Conservation (phyloP, 2,888 invertebrate genomes). For the Tetranychus truncatus region DNA sequence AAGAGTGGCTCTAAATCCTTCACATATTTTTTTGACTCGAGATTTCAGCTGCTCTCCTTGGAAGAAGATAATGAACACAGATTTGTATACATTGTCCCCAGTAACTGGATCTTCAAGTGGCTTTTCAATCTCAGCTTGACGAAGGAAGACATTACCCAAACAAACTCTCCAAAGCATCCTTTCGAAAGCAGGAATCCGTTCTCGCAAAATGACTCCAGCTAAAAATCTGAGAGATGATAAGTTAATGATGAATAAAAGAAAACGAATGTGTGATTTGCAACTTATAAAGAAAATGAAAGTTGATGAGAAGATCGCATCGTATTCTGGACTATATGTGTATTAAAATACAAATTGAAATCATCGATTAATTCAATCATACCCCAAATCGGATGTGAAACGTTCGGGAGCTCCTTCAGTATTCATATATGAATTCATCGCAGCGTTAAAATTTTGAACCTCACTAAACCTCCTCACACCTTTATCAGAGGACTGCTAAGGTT, state of each 20-base stretch:
- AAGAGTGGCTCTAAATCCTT: too few species aligned
- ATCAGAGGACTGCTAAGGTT: too few species aligned
- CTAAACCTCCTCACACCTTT: constrained; percentile 3
- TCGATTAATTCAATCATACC: background rate
- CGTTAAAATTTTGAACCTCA: constrained; percentile 5
- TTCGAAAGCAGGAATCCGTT: constrained; percentile 86
- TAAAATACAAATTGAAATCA: too few species aligned
- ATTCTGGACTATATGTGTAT: too few species aligned
- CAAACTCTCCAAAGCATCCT: constrained; percentile 95
- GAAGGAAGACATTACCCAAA: constrained; percentile 84
- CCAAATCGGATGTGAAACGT: constrained; percentile 4
- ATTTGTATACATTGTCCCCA: constrained; percentile 85
- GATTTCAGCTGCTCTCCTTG: constrained; percentile 94
- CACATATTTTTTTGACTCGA: constrained; percentile 54
- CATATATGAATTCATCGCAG: background rate
- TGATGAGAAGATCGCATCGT: background rate
- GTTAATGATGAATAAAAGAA: too few species aligned
- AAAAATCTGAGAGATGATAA: constrained; percentile 52
- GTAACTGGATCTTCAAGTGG: constrained; percentile 80
- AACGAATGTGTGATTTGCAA: too few species aligned
- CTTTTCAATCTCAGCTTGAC: constrained; percentile 83
- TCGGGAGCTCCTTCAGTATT: constrained; percentile 1
- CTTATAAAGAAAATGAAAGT: too few species aligned
- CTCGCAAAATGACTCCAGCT: constrained; percentile 86
- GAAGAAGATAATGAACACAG: constrained; percentile 57